Percentiles rank a stretch among this genome's conserved stretches.
These are phyloP conservation scores for Drosophila obscura DNA, from an alignment of 1,140 invertebrate genomes.

Conservation along the genomic window DNA sequence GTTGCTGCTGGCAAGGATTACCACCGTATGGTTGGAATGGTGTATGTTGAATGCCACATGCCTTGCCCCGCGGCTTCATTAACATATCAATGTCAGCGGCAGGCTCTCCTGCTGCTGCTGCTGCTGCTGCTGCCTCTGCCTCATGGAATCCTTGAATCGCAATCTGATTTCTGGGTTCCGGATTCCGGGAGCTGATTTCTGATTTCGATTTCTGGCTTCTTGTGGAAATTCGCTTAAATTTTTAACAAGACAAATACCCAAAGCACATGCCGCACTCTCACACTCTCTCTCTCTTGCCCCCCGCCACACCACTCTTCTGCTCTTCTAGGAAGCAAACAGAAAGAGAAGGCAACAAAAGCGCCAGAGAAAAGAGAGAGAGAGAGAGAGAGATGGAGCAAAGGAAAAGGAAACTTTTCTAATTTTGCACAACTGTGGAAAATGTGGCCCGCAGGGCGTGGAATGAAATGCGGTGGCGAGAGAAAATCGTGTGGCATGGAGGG, in stretches of 20 bases:
- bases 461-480: slow-evolving; percentile 42
- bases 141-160: slow-evolving; percentile 40
- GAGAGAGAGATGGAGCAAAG: slow-evolving; percentile 2
- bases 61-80: slow-evolving; percentile 51
- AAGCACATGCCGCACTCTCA: slow-evolving; percentile 51
- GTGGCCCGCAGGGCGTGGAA: slow-evolving; percentile 54
- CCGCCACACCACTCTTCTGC: background rate
- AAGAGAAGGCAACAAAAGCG: slow-evolving; percentile 9
- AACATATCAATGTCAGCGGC: slow-evolving; percentile 79
- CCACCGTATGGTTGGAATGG: background rate
- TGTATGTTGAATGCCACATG: slow-evolving; percentile 16
- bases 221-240: slow-evolving; percentile 78
- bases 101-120: slow-evolving; percentile 28
- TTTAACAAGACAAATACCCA: slow-evolving; percentile 81
- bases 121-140: slow-evolving; percentile 23
- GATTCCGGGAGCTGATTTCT: slow-evolving; percentile 41
- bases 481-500: slow-evolving; percentile 27
- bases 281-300: background rate
- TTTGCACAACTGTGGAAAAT: slow-evolving; percentile 61
- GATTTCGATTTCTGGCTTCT: slow-evolving; percentile 67
- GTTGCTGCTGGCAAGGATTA: slow-evolving; percentile 60
- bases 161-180: slow-evolving; percentile 45
- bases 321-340: slow-evolving; percentile 42
- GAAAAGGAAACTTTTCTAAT: slow-evolving; percentile 74
- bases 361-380: background rate